These are phyloP conservation scores for Pelobates fuscus DNA, from an alignment of 2,113 vertebrate genomes.

Conservation along the genomic window DNA sequence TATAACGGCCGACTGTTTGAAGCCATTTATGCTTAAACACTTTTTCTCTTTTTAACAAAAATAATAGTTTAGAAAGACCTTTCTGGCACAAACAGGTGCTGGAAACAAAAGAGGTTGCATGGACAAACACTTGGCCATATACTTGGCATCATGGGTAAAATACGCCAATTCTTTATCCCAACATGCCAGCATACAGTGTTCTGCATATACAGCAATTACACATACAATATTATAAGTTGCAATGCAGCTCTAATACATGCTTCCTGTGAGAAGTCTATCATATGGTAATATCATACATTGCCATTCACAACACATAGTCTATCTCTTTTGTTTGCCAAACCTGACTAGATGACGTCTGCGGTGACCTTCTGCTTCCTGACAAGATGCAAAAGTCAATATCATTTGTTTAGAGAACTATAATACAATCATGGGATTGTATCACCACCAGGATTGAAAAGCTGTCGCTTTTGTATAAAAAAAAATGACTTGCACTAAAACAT, in stretches of 20 bases:
- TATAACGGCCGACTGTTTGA: too few relatives aligned
- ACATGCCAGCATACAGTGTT: too few relatives aligned
- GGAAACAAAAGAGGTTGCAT: too few relatives aligned
- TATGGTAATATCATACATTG: constrained; percentile 43
- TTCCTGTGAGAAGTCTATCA: constrained; percentile 16
- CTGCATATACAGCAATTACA: neutral
- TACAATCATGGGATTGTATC: constrained; percentile 51
- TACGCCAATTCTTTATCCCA: too few relatives aligned
- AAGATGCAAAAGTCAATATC: constrained; percentile 50
- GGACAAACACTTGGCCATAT: too few relatives aligned
- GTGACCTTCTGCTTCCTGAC: constrained; percentile 51
- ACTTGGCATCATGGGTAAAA: too few relatives aligned
- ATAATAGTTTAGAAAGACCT: too few relatives aligned
- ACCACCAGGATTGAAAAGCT: constrained; percentile 43
- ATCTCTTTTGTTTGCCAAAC: constrained; percentile 46
- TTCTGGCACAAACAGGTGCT: too few relatives aligned
- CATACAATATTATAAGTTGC: constrained; percentile 19
- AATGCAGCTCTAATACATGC: constrained; percentile 27
- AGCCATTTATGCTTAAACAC: too few relatives aligned
- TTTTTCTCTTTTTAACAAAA: too few relatives aligned
- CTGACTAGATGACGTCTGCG: constrained; percentile 47
- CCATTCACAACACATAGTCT: constrained; percentile 43
- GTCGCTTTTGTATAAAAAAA: constrained; percentile 44
- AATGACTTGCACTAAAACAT: constrained; percentile 42
- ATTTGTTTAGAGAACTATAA: constrained; percentile 52